Evolutionary conservation across 2,888 invertebrate genomes (phyloP), one percentile per base, ranked within the genome.

Genomic region (Chalcosyrphus nemorum): DNA sequence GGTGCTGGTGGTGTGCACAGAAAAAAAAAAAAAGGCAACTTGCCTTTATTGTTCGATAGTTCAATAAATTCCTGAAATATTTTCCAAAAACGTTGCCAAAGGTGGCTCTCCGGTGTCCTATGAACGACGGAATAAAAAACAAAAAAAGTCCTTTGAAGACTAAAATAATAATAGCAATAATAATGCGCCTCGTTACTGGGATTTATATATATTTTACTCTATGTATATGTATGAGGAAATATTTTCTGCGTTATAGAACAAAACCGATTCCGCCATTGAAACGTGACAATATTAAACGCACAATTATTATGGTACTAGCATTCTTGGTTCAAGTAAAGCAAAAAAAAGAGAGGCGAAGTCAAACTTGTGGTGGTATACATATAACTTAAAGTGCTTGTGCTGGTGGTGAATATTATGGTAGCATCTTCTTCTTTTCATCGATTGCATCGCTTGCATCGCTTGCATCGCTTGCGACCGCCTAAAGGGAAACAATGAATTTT

Each of bases 281-380:
- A 78, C 82, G 82, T 84, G 82, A 84, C 78, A 84, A 84, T 84
- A 84, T 84, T 78, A 84, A 84, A 84, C 82, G 82, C 82, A 84
- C 82, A 84, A 84, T 84, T 84, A 84, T 74, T 78, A 68, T 78
- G 68, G 1, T 19, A 45, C 66, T 24, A 43, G 35, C 61, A 27
- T 17, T 45, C 35, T 52, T 24, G 6, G 9, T 21, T 9, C 21
- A 52, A 7, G 7, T 43, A 54, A 41, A 29, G n/a, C 6, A 24
- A 57, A 21, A 56, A 50, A 2, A n/a, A n/a, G n/a, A n/a, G n/a
- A n/a, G n/a, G n/a, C n/a, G n/a, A n/a, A n/a, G n/a, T 1, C 11
- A 7, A 70, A 57, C 19, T 9, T 13, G 3, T 2, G 32, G 68
- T 66, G 50, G 75, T 68, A 45, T 63, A 56, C 63, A 45, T 63